These are phyloP conservation scores for Triplophysa yarkandensis DNA, from an alignment of 2,797 vertebrate species.

Conservation along the genomic window DNA sequence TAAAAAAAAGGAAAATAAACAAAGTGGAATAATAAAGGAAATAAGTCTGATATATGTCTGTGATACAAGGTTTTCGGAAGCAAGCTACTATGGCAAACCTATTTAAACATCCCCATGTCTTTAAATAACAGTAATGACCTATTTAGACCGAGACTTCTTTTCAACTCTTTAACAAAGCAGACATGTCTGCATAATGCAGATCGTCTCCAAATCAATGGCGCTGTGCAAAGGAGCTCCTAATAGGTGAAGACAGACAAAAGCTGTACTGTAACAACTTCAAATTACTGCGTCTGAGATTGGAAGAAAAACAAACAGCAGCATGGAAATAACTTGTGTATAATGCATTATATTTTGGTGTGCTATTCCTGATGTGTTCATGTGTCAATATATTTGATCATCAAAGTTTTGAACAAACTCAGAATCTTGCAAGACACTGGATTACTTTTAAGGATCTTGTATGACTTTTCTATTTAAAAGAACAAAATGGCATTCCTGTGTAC, in stretches of 20 bases:
- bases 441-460: neutral
- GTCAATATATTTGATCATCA: no score
- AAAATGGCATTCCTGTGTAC: neutral
- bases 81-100: neutral
- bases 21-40: neutral
- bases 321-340: no score
- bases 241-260: constrained; percentile 45
- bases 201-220: constrained; percentile 6
- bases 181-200: constrained; percentile 6
- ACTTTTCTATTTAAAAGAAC: neutral
- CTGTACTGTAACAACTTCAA: constrained; percentile 38
- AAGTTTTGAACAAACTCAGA: no score
- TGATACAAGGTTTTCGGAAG: no score
- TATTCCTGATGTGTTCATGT: no score
- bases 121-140: neutral
- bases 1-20: no score
- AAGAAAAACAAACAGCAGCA: constrained; percentile 9
- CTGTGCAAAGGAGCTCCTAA: constrained; percentile 27
- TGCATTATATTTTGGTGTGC: no score
- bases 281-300: constrained; percentile 40
- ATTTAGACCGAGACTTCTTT: constrained; percentile 12
- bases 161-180: constrained; percentile 18
- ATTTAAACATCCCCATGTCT: neutral
- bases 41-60: neutral
- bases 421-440: neutral